phyloP scores from a whole-genome alignment of 2,888 invertebrate species.

The Aromia moschata region DNA sequence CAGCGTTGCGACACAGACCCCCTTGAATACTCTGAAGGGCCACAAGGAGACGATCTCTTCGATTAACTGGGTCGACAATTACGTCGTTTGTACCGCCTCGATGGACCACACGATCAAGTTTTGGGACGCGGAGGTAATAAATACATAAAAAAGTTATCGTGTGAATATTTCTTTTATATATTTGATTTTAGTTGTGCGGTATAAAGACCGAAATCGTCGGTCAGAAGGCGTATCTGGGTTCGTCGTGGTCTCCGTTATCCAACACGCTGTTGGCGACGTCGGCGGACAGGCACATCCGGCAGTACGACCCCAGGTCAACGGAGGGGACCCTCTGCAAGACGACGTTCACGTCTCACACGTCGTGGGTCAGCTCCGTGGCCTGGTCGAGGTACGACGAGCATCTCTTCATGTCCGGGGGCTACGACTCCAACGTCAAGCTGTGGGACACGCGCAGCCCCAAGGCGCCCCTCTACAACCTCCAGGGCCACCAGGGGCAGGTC shows the following conservation, averaged over 20 bases:
- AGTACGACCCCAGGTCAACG: conserved; percentile 91
- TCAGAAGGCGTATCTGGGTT: conserved; percentile 89
- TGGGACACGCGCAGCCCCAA: conserved; percentile 96
- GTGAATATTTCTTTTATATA: not conserved
- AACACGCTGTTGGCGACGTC: conserved; percentile 84
- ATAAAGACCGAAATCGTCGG: conserved; percentile 86
- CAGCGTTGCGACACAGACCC: conserved; percentile 67
- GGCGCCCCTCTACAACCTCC: conserved; percentile 90
- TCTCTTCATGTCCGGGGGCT: conserved; percentile 91
- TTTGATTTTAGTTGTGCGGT: conserved; percentile 72
- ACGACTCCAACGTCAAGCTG: conserved; percentile 89
- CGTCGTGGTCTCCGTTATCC: conserved; percentile 83
- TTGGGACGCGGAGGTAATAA: conserved; percentile 83
- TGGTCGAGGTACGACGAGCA: conserved; percentile 88
- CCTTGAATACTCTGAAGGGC: conserved; percentile 87
- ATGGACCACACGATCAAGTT: conserved; percentile 96
- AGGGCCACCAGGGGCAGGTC: conserved; percentile 94
- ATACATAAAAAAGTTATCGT: not conserved
- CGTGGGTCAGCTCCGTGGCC: conserved; percentile 90
- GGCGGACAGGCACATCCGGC: conserved; percentile 87
- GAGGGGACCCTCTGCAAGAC: conserved; percentile 89
- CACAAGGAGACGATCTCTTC: conserved; percentile 92
- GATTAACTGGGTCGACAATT: conserved; percentile 82
- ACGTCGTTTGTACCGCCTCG: conserved; percentile 84
- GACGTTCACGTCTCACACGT: conserved; percentile 86